These are phyloP conservation scores for Paelopatides confundens DNA, from an alignment of 53 echinoderm and acorn worm genomes.

Conservation along the genomic window DNA sequence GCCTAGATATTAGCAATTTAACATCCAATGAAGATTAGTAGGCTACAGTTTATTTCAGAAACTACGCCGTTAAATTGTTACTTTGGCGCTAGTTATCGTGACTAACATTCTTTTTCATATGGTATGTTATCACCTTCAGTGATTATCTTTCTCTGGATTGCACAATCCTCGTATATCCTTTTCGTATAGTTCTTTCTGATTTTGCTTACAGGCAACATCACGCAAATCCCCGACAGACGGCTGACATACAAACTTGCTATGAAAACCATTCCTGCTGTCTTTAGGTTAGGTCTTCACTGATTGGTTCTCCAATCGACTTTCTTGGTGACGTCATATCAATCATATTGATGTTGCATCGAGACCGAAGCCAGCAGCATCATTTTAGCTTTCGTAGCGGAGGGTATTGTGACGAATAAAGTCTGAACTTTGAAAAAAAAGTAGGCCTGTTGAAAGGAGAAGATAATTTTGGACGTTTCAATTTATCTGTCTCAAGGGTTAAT, in stretches of 20 bases:
- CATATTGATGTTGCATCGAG: not conserved
- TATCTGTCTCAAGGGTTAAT: not conserved
- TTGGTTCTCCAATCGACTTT: constrained; percentile 3
- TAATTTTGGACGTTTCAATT: not conserved
- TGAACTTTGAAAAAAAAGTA: not conserved
- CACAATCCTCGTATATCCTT: too few relatives aligned
- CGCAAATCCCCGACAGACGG: too few relatives aligned
- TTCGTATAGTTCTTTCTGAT: too few relatives aligned
- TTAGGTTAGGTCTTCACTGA: not conserved
- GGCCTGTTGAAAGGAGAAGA: not conserved
- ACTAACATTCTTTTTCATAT: too few relatives aligned
- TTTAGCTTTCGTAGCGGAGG: not conserved
- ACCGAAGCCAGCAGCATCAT: not conserved
- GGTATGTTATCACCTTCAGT: too few relatives aligned
- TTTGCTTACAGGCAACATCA: too few relatives aligned
- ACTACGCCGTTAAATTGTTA: too few relatives aligned
- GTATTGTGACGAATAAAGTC: not conserved
- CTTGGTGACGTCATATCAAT: not conserved
- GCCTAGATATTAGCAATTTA: too few relatives aligned
- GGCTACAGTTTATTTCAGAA: too few relatives aligned
- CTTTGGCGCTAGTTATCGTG: too few relatives aligned
- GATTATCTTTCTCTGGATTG: too few relatives aligned
- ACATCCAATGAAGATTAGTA: too few relatives aligned
- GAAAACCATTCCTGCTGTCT: not conserved
- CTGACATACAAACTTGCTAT: not conserved